Conservation (phyloP, 1,140 invertebrate species). For the Drepana arcuata region DNA sequence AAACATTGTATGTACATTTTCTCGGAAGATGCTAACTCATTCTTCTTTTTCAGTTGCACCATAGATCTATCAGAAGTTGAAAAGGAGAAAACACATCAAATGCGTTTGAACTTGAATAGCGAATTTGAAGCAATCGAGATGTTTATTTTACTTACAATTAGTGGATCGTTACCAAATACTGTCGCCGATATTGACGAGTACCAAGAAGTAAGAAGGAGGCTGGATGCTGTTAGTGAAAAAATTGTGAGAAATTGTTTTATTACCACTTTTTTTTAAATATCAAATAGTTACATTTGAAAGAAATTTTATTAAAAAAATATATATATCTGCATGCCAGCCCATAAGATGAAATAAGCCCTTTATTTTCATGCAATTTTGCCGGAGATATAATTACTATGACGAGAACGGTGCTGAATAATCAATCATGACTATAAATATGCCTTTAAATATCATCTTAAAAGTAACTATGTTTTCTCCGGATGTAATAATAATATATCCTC, state of each 20-base stretch:
- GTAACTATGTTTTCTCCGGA: too few relatives aligned
- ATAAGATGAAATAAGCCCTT: too few relatives aligned
- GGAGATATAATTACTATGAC: too few relatives aligned
- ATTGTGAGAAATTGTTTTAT: slow-evolving; percentile 76
- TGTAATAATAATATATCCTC: too few relatives aligned
- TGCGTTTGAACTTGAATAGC: slow-evolving; percentile 30
- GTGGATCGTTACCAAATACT: slow-evolving; percentile 87
- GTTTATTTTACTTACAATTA: slow-evolving; percentile 91
- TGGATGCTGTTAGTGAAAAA: slow-evolving; percentile 72
- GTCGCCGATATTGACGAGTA: slow-evolving; percentile 87
- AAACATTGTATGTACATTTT: too few relatives aligned
- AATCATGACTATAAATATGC: too few relatives aligned
- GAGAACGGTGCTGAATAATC: too few relatives aligned
- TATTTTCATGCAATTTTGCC: too few relatives aligned
- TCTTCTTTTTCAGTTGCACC: slow-evolving; percentile 26
- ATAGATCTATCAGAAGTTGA: slow-evolving; percentile 35
- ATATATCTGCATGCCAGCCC: too few relatives aligned
- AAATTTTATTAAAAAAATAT: too few relatives aligned
- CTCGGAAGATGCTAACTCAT: too few relatives aligned
- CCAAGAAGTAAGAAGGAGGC: slow-evolving; percentile 78
- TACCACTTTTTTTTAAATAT: neutral
- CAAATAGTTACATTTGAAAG: neutral
- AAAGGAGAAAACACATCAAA: slow-evolving; percentile 50
- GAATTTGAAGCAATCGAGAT: slow-evolving; percentile 64
- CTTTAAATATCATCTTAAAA: too few relatives aligned